Evolutionary conservation across 2,113 vertebrate genomes (phyloP), one percentile per base, ranked within the genome.

Genomic region (Agelaius tricolor): DNA sequence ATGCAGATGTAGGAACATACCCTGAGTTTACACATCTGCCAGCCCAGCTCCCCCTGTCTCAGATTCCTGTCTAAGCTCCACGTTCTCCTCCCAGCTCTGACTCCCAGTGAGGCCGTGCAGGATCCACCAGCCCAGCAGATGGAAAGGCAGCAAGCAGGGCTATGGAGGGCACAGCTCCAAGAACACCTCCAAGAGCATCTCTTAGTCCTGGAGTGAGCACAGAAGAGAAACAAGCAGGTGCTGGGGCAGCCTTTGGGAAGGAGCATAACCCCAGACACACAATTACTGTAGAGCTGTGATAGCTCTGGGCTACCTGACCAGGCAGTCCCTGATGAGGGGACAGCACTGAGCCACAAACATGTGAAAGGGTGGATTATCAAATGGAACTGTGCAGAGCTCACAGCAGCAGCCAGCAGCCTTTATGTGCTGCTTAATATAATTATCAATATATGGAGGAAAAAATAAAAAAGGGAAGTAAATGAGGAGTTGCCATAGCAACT

Each of bases 401-500:
- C 67, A 93, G 84, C 87, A 71, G 27, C 20, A 93, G 59, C 85
- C 49, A 90, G 28, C 73, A 78, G 82, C 41, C 90, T 93, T 81
- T 82, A 87, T 65, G 30, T 27, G 35, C 68, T 92, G 76, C 73
- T 92, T 96, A 96, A 93, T 82, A 72, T 51, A 94, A 96, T 97
- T 97, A 96, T 84, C 90, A 91, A 93, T 89, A 94, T 59, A 95
- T 37, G 21, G 37, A 62, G 31, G 1, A 6, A 23, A 18, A 30
- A 44, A 51, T 39, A 63, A 84, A 65, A 84, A 46, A 21, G 1
- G 8, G 73, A 87, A 96, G 88, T 89, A 97, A 94, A 96, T 94
- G 93, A 96, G 83, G 83, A 94, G 90, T 96, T 96, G 83, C 80
- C 80, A 92, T 94, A 93, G 96, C 86, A 97, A 97, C 96, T 24